phyloP scores from a whole-genome alignment of 2,797 vertebrate genomes.

The Phylloscopus collybita region DNA sequence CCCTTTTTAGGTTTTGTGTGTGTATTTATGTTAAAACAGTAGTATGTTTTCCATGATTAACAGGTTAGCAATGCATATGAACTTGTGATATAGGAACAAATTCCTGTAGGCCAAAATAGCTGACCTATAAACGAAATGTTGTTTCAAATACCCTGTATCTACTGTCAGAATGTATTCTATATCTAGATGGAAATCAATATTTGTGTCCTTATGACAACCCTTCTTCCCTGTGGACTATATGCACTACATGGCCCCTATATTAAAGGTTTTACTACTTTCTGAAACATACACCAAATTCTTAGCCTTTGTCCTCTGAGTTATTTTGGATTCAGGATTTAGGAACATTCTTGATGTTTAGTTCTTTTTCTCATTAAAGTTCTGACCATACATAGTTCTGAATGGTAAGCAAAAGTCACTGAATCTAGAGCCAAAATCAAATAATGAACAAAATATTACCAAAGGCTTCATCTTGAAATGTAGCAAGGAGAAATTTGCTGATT shows the following conservation, averaged over 20 bases:
- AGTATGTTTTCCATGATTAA: neutral
- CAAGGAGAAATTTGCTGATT: neutral
- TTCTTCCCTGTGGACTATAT: neutral
- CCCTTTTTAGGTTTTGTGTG: neutral
- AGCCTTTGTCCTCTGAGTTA: neutral
- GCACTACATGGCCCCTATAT: neutral
- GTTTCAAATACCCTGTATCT: neutral
- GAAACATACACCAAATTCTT: neutral
- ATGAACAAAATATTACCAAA: neutral
- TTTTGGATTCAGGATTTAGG: neutral
- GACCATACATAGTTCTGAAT: neutral
- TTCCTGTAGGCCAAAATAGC: neutral
- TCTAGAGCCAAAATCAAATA: neutral
- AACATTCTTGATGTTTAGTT: neutral
- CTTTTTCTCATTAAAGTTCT: neutral
- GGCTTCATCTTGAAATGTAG: neutral
- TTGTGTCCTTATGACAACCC: neutral
- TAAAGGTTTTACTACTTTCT: neutral
- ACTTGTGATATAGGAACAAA: neutral
- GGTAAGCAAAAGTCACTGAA: neutral
- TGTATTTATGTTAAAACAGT: conserved; percentile 34
- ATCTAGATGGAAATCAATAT: neutral
- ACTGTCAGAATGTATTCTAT: neutral
- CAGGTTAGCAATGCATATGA: neutral
- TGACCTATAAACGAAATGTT: neutral